phyloP scores from a whole-genome alignment of 1,140 invertebrate species.

The Aleiodes sp. region DNA sequence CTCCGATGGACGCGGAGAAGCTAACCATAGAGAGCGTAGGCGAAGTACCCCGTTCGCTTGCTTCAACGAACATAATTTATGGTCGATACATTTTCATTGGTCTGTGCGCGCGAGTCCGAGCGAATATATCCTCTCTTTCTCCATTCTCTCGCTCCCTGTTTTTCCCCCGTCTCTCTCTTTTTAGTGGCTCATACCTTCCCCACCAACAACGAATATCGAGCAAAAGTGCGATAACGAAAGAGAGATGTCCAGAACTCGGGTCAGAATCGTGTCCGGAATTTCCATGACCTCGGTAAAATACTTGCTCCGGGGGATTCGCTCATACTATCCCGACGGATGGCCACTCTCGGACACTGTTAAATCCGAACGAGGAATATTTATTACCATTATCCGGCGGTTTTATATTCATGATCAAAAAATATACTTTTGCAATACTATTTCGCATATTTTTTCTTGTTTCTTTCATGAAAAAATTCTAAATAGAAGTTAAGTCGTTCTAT shows the following conservation, averaged over 20 bases:
- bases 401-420: too few relatives aligned
- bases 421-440: not conserved
- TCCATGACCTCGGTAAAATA: constrained; percentile 16
- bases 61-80: constrained; percentile 52
- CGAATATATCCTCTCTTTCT: not conserved
- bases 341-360: constrained; percentile 24
- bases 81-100: constrained; percentile 44
- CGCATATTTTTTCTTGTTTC: not conserved
- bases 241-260: constrained; percentile 25
- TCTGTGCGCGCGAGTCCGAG: not conserved
- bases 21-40: too few relatives aligned
- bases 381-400: constrained; percentile 3
- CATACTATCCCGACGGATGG: not conserved
- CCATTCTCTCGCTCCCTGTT: not conserved
- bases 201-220: constrained; percentile 28
- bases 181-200: not conserved
- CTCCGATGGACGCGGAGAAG: constrained; percentile 29
- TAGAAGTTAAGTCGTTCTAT: too few relatives aligned
- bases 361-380: constrained; percentile 25
- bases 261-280: constrained; percentile 29
- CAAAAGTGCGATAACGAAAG: constrained; percentile 32
- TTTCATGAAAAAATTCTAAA: too few relatives aligned
- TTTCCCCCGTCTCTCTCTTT: not conserved
- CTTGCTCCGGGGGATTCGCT: not conserved
- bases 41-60: constrained; percentile 30